phyloP scores from a whole-genome alignment of 2,888 invertebrate species.

The Pteria penguin region DNA sequence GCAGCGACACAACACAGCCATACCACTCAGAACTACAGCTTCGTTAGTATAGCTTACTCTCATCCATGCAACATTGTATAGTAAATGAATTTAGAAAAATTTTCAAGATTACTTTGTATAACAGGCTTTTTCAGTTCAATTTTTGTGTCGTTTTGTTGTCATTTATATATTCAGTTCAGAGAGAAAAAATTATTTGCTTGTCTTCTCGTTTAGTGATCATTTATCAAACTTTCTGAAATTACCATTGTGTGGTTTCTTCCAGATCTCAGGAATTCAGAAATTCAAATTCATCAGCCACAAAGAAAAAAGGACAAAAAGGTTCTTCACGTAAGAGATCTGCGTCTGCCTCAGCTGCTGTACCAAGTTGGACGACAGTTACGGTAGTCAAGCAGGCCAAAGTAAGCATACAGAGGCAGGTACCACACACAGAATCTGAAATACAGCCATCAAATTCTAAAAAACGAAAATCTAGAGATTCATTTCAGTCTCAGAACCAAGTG shows the following conservation, averaged over 20 bases:
- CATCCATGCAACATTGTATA: no score
- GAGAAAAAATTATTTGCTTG: background rate
- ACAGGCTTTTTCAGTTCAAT: no score
- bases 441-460: background rate
- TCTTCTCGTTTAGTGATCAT: no score
- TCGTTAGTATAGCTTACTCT: background rate
- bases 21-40: background rate
- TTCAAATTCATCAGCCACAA: background rate
- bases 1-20: constrained; percentile 79
- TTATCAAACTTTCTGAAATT: no score
- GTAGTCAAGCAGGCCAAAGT: background rate
- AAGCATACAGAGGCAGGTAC: background rate
- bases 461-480: background rate
- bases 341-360: background rate
- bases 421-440: background rate
- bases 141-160: background rate
- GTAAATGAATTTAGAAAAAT: no score
- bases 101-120: no score
- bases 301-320: background rate
- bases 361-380: background rate
- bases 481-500: background rate
- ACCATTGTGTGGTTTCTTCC: no score
- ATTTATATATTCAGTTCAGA: background rate
- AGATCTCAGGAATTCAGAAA: no score
- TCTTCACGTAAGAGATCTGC: background rate